Evolutionary conservation across 2,113 vertebrate species (phyloP), one percentile per base, ranked within the genome.

Genomic region (Sceloporus tristichus): DNA sequence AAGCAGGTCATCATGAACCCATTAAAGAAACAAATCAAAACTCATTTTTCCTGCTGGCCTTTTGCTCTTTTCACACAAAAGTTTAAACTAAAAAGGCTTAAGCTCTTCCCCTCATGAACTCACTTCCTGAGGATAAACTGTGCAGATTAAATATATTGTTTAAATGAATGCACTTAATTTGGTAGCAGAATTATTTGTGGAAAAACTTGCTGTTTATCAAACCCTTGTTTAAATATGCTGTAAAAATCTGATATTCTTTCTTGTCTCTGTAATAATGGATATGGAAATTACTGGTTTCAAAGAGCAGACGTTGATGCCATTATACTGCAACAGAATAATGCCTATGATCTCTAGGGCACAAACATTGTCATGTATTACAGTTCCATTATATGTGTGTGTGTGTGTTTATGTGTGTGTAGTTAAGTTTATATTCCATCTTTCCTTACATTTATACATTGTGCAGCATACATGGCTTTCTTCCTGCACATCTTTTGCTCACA

Each of bases 211-310:
- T 82, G 68, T 42, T 27, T 4, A 79, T 85, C 23, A 27, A 25
- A n/a, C 13, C 29, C 48, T 3, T 82, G 14, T 4, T 68, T 56
- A 70, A 82, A 23, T 29, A 56, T 54, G 79, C 80, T 87, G 29
- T 70, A 81, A 70, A 87, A 38, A 88, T 5, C 2, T 23, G 0
- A 3, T 0, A 0, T 0, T 25, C 18, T 71, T 59, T 23, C 68
- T 42, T 87, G 0, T 0, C 23, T 88, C 40, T 74, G 73, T 70
- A 59, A 13, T 27, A 74, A 77, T 0, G 0, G 38, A 48, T 76
- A 79, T 27, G 29, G 79, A 38, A 78, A 1, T 0, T 5, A 38
- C 19, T 21, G 54, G 16, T 16, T 86, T 85, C 18, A 81, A 7
- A 85, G 71, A 25, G 23, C 2, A 23, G 71, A 73, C 88, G 42